Evolutionary conservation across 2,888 invertebrate species (phyloP), one percentile per base, ranked within the genome.

Genomic region (Amaurobius ferox): DNA sequence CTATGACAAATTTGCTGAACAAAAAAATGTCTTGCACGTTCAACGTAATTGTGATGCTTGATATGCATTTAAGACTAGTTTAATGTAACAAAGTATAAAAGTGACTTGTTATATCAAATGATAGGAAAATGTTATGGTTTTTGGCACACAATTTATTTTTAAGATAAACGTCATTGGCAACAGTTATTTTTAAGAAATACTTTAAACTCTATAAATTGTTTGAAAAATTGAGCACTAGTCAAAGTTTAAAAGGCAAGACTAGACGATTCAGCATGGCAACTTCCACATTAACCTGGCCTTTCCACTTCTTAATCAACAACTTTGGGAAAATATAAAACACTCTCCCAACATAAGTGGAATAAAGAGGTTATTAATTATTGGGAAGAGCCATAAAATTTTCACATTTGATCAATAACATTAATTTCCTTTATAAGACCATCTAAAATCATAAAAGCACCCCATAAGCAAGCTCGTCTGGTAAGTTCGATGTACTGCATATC

Each of bases 381-480:
- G 55, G 55, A 55, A 55, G 55, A 55, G 55, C 55, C 55, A 23
- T 55, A 55, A 55, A 35, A 55, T 23, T 55, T 55, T 55, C 23
- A 23, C 6, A 11, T 55, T 44, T 44, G 9, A 55, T 55, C 55
- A n/a, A 55, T 32, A 66, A 66, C 66, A 66, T 66, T 66, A 30
- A 19, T 35, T 32, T 30, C 35, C 66, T 66, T 32, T 32, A 66
- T 66, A 73, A 61, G 73, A 64, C 19, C 44, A 66, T 76, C 70
- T 83, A 83, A 83, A 83, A 83, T 70, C 76, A 76, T 83, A 83
- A 83, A 83, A 83, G 72, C 70, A 76, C 70, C 81, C 55, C 74
- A 70, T 70, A 83, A 83, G 68, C 81, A 83, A 83, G 81, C 81
- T 83, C 81, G 81, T 83, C 81, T 76, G 81, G 30, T 81, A 83